Evolutionary conservation across 2,888 invertebrate species (phyloP), one percentile per base, ranked within the genome.

Genomic region (Drosophila paramelanica): DNA sequence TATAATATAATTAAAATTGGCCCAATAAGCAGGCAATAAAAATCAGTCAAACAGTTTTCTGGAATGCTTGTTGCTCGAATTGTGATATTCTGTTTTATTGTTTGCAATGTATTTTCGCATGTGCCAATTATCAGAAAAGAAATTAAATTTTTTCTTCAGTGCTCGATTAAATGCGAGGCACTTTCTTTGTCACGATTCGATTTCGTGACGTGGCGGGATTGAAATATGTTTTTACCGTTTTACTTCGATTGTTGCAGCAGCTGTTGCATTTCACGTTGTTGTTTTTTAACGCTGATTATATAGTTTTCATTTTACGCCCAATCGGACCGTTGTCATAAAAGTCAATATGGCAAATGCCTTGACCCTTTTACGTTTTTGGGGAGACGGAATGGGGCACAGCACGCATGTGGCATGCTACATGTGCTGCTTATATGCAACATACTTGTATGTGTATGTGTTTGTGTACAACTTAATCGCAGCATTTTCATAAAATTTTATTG

Each of bases 401-500:
- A 38, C 68, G 69, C 47, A 79, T 76, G 68, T 49, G 52, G 50
- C 53, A 43, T 43, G 59, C 55, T 11, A 61, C 56, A 46, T 64
- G 51, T 52, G 56, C 20, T 61, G 61, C 61, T 58, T 73, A 73
- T 61, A 66, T 64, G 64, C 53, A 42, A 42, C 17, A 31, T 25
- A 17, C 31, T 31, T 23, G 45, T 31, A 14, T 39, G 23, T 33
- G 5, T 27, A 23, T 50, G 49, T 27, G 42, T 64, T 52, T 67
- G 52, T 65, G 55, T 62, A 73, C 76, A 86, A 70, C 80, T 86
- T 84, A 88, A 86, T 84, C 89, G 87, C 56, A 71, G 71, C 75
- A 88, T 84, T 86, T 86, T 88, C 85, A 86, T 89, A 86, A 87
- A 86, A 88, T 89, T 88, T 86, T 86, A 86, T 89, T 89, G 89